Percentiles rank a stretch among this genome's conserved stretches.
phyloP scores from a whole-genome alignment of 2,113 vertebrate species.

The Butorides virescens region DNA sequence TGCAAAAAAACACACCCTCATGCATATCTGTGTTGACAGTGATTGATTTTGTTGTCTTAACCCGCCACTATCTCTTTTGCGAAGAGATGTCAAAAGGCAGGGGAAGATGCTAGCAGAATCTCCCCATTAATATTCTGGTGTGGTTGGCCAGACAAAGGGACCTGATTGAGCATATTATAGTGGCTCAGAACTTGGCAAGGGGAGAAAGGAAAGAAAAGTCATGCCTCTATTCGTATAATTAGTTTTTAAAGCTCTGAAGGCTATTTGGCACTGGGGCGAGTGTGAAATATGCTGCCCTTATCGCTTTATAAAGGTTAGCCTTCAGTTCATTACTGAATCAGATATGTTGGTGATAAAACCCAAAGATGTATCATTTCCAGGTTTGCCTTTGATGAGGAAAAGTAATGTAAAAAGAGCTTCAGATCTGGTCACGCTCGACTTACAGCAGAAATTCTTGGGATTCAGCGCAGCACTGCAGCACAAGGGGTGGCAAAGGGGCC shows the following conservation, averaged over 20 bases:
- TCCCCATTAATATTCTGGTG: slow-evolving; percentile 31
- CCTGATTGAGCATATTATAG: slow-evolving; percentile 41
- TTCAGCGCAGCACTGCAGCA: neutral
- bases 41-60: slow-evolving; percentile 53
- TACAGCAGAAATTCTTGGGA: neutral
- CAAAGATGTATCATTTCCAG: slow-evolving; percentile 52
- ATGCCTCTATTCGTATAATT: slow-evolving; percentile 56
- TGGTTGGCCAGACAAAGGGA: slow-evolving; percentile 22
- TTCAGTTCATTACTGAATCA: slow-evolving; percentile 58
- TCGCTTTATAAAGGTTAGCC: slow-evolving; percentile 58
- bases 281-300: slow-evolving; percentile 55
- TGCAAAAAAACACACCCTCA: neutral
- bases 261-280: slow-evolving; percentile 28
- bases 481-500: neutral
- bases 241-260: slow-evolving; percentile 64
- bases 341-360: slow-evolving; percentile 27
- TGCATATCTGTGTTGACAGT: neutral
- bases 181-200: slow-evolving; percentile 11
- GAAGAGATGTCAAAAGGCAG: slow-evolving; percentile 4
- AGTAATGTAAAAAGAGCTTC: neutral
- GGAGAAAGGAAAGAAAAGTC: slow-evolving; percentile 33
- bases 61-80: neutral
- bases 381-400: slow-evolving; percentile 42
- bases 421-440: neutral
- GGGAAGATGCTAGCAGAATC: neutral